Evolutionary conservation across 1,140 invertebrate species (phyloP).

Genomic region (Eubasilissa regina): DNA sequence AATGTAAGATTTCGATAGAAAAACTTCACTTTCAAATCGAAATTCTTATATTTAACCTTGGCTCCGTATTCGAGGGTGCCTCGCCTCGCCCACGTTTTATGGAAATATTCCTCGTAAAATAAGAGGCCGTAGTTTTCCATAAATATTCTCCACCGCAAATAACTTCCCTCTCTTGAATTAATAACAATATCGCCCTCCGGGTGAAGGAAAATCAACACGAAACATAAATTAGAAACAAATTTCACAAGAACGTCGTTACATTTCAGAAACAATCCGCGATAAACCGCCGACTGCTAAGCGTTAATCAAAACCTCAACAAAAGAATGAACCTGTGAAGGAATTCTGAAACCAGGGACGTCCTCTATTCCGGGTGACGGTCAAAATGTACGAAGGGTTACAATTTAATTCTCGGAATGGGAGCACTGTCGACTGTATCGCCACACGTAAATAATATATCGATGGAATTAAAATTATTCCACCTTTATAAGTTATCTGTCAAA

Average conservation of each 20-base stretch:
- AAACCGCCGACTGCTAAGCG: neutral
- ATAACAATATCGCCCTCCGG: neutral
- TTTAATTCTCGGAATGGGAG: too few species aligned
- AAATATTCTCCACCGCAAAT: constrained; percentile 2
- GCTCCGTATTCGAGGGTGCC: too few species aligned
- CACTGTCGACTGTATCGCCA: too few species aligned
- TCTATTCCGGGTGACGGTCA: too few species aligned
- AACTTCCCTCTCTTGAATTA: neutral
- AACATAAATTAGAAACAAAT: neutral
- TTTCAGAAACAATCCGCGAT: neutral
- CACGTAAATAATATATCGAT: too few species aligned
- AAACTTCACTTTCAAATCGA: too few species aligned
- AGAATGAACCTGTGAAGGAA: neutral
- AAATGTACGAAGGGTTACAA: too few species aligned
- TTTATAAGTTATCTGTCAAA: too few species aligned
- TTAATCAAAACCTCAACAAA: constrained; percentile 15
- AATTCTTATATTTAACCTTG: too few species aligned
- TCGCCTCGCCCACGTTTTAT: neutral
- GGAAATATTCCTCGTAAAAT: neutral
- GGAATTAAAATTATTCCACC: too few species aligned
- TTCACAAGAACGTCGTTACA: neutral
- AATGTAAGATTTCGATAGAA: too few species aligned
- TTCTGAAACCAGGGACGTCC: too few species aligned
- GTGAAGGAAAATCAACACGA: neutral
- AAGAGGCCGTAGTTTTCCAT: neutral